Base-by-base conservation (phyloP, 2,888 invertebrate genomes). In the Cordilura impudica region DNA sequence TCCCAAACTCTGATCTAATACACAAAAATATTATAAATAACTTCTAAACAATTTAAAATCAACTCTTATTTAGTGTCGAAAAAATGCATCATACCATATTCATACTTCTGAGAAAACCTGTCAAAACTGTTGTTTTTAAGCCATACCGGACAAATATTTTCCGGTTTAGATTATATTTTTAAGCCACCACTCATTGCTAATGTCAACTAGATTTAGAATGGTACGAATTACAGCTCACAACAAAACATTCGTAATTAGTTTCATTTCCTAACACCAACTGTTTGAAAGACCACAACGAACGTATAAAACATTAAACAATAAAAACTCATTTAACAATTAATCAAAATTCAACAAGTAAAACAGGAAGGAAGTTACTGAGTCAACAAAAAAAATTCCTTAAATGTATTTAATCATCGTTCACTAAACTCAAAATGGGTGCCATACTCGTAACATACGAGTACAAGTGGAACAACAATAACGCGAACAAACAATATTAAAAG, bases 291-390 rank as follows among this genome's bases (percentile, higher is more conserved):
- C 53, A 47, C 61, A 67, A 61, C 67, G 54, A 51, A 19, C 14
- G 35, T 12, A 39, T 14, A 51, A 45, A 53, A 45, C 49, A 1
- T 43, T 63, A 23, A 47, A 3, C 0, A 47, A 29, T 14, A 26
- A 6, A 61, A 26, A 35, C 47, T 49, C 18, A 53, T 10, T 77
- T 71, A 66, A 58, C 60, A 70, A 78, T 78, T 78, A 78, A 78
- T 72, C 77, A 72, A 54, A 63, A 63, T 78, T 78, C 78, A 73
- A 78, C 78, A 78, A 73, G 78, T 77, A 63, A 51, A 67, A 60
- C 63, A 71, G 75, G 66, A 78, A 78, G 61, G 66, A 69, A 73
- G 39, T 31, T 31, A 19, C 73, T 51, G n/a, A 47, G 14, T 29
- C 8, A 45, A 61, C n/a, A 5, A 14, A 35, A 23, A 49, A 19